Conservation (phyloP, 2,888 invertebrate species). For the Chalcis sispes region DNA sequence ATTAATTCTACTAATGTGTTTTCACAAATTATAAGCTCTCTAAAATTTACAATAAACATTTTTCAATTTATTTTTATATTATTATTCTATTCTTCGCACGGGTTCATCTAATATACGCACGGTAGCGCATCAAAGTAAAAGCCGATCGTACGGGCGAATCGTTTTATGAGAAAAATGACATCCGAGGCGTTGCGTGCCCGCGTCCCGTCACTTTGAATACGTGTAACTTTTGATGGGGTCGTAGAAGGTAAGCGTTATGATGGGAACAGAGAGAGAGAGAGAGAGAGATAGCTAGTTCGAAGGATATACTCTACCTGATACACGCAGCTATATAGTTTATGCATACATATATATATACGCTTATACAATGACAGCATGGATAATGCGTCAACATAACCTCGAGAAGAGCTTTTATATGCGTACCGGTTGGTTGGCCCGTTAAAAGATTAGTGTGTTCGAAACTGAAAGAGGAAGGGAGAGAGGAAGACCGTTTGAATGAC, state of each 20-base stretch:
- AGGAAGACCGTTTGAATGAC: too few species aligned
- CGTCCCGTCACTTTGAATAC: conserved; percentile 58
- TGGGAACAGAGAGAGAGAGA: neutral
- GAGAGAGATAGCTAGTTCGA: too few species aligned
- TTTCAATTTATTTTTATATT: conserved; percentile 1
- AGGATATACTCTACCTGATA: too few species aligned
- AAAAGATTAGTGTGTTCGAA: conserved; percentile 44
- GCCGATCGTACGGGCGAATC: conserved; percentile 60
- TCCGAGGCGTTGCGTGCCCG: conserved; percentile 9
- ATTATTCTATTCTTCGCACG: conserved; percentile 16
- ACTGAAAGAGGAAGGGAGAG: too few species aligned
- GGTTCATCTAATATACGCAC: neutral
- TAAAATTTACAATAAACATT: too few species aligned
- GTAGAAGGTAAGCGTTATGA: conserved; percentile 57
- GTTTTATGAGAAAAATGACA: conserved; percentile 59
- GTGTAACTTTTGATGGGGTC: conserved; percentile 63
- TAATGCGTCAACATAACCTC: neutral
- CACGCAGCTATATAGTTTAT: too few species aligned
- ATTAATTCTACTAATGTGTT: too few species aligned
- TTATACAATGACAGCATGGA: neutral
- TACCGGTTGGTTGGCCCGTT: conserved; percentile 40
- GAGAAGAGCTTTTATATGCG: conserved; percentile 30
- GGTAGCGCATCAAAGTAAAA: conserved; percentile 57
- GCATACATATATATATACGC: too few species aligned
- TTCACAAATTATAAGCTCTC: too few species aligned